Conservation (phyloP, 2,888 invertebrate species). For the Hipparchia sbordonii region DNA sequence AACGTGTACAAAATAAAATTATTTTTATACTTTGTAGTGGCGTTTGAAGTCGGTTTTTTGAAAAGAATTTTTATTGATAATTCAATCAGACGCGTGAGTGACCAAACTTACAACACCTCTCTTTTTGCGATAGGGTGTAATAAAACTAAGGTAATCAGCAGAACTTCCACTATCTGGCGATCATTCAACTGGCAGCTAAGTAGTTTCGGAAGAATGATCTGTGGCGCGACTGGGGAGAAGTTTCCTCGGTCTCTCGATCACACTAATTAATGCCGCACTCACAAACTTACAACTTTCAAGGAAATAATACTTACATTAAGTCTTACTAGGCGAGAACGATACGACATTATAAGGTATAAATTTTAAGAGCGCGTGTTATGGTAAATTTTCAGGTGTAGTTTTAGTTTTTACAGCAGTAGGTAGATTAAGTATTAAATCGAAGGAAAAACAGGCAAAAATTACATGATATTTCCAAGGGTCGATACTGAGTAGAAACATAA, state of each 20-base stretch:
- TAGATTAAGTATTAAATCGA: too few relatives aligned
- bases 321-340: neutral
- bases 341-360: neutral
- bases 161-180: neutral
- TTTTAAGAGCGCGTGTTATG: too few relatives aligned
- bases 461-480: too few relatives aligned
- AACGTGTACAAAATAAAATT: too few relatives aligned
- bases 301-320: neutral
- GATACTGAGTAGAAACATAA: too few relatives aligned
- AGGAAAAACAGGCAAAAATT: too few relatives aligned
- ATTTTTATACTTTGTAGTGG: too few relatives aligned
- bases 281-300: neutral
- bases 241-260: neutral
- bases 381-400: too few relatives aligned
- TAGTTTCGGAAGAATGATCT: constrained; percentile 1
- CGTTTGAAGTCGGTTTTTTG: too few relatives aligned
- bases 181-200: neutral
- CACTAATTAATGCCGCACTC: constrained; percentile 15
- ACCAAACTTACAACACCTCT: neutral
- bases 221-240: neutral
- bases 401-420: too few relatives aligned
- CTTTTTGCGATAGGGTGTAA: neutral
- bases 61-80: too few relatives aligned
- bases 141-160: constrained; percentile 5
- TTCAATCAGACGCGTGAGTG: too few relatives aligned